Conservation (phyloP, 2,888 invertebrate species). For the Allacma fusca region DNA sequence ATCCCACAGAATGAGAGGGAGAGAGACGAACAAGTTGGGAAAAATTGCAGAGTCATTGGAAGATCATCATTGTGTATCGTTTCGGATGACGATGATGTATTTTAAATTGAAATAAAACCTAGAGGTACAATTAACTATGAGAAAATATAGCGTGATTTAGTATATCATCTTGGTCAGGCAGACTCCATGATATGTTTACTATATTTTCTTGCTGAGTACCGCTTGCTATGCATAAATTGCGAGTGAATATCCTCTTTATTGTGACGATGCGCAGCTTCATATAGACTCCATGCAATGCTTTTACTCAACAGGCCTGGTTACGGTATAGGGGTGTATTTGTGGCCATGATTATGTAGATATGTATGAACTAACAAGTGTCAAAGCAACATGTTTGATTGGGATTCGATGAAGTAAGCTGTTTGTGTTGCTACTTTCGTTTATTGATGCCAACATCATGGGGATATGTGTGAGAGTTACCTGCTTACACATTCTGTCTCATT, state of each 20-base stretch:
- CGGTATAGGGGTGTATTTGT: no score
- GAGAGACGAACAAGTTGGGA: not conserved
- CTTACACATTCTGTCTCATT: slow-evolving; percentile 30
- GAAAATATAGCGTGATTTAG: not conserved
- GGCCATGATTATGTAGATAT: no score
- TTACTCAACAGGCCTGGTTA: no score
- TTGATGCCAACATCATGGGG: not conserved
- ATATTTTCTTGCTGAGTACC: no score
- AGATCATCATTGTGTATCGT: slow-evolving; percentile 40
- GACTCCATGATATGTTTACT: no score
- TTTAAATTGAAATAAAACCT: slow-evolving; percentile 23
- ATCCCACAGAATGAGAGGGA: slow-evolving; percentile 11
- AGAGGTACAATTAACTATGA: slow-evolving; percentile 10
- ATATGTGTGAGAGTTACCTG: slow-evolving; percentile 23
- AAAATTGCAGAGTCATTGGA: slow-evolving; percentile 42
- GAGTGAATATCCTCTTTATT: no score
- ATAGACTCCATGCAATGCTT: no score
- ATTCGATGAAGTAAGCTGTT: slow-evolving; percentile 31
- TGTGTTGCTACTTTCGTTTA: not conserved
- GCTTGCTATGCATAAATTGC: no score
- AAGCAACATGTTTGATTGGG: slow-evolving; percentile 25
- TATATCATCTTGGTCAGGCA: no score
- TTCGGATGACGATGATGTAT: slow-evolving; percentile 2
- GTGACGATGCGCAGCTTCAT: no score
- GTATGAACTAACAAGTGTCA: no score